Evolutionary conservation across 2,797 vertebrate species (phyloP).

Genomic region (Clarias pachynema): DNA sequence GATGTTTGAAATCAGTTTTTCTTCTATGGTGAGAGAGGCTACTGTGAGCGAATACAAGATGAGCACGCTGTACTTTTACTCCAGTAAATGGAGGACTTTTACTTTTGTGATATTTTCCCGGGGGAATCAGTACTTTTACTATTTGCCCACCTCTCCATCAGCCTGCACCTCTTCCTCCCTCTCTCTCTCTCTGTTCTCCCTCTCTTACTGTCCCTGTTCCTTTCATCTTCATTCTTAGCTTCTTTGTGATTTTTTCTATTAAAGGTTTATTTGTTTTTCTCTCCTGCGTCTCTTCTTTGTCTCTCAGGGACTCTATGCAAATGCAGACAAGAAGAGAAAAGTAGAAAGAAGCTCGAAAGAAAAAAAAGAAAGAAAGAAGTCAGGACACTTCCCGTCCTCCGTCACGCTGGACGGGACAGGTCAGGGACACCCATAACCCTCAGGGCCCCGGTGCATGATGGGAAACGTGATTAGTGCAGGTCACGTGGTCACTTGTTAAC

Average conservation of each 20-base stretch:
- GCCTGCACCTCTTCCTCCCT: background rate
- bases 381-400: constrained; percentile 41
- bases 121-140: too few species aligned
- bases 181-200: background rate
- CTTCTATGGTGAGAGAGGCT: too few species aligned
- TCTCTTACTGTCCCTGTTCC: background rate
- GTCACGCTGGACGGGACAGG: constrained; percentile 61
- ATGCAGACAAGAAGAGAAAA: too few species aligned
- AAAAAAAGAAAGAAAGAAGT: background rate
- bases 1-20: too few species aligned
- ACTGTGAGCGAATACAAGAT: too few species aligned
- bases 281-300: background rate
- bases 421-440: constrained; percentile 55
- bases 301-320: background rate
- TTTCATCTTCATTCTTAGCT: background rate
- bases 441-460: constrained; percentile 56
- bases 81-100: too few species aligned
- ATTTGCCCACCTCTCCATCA: background rate
- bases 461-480: constrained; percentile 35
- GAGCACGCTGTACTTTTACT: too few species aligned
- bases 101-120: too few species aligned
- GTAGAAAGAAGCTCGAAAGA: too few species aligned
- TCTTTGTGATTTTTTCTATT: background rate
- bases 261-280: background rate
- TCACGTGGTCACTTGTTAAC: constrained; percentile 64